Evolutionary conservation across 1,140 invertebrate genomes (phyloP), one percentile per base, ranked within the genome.

Genomic region (Holotrichia oblita): DNA sequence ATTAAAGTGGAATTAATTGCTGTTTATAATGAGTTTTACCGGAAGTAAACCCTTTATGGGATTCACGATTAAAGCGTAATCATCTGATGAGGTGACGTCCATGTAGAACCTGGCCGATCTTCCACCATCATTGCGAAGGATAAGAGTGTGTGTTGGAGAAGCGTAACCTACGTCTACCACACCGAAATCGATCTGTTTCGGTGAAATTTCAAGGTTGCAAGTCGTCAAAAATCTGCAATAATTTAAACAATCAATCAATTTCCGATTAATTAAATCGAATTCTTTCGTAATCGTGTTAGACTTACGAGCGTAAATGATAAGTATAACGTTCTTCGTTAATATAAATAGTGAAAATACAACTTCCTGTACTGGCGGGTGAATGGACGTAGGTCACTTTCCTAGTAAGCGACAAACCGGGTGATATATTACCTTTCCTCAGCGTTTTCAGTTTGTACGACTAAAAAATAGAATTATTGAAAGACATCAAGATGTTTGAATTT

Each of bases 31-130:
- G n/a, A n/a, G n/a, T n/a, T 78, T 79, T 12, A 85, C 83, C 74
- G 48, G 69, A 3, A 87, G 78, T 17, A 82, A 77, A 7, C 86
- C 86, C 69, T 80, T 81, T 48, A 80, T 77, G 3, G 87, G 86
- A 20, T 82, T 79, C 14, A 87, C 82, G 0, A 77, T 77, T 9
- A 87, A 17, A 7, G 83, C 78, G 40, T 86, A 7, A 48, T 82
- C 79, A 76, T 85, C 85, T 40, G 69, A 78, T 10, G 83, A 83
- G 0, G 8, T 14, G 27, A 85, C 75, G 80, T 87, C 86, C 20
- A 87, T 78, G 3, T 79, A 80, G 78, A 84, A 87, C 80, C 81
- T 85, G 0, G 83, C 81, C 9, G 80, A 82, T 79, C 84, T 85
- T 1, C 75, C 81, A 64, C 86, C 85, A 6, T 78, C 44, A 44